A percentile compares a stretch with the other conserved stretches of the same genome.
Evolutionary conservation across 2,113 vertebrate genomes (phyloP).

Genomic region (Crotophaga sulcirostris): DNA sequence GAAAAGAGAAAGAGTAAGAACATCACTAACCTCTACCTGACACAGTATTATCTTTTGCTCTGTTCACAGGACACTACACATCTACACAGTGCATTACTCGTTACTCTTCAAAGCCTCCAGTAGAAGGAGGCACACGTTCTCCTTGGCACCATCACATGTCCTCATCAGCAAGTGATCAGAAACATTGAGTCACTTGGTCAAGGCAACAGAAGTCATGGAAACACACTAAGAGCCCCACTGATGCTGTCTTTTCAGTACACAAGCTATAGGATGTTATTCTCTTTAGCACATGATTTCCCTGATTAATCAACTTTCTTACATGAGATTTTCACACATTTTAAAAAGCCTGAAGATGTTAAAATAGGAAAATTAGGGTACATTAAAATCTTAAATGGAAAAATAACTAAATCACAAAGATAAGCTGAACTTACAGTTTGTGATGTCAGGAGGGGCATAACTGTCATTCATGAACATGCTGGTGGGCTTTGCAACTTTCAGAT

Average conservation of each 20-base stretch:
- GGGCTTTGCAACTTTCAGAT: conserved; percentile 96
- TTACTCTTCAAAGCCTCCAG: neutral
- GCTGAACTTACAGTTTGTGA: conserved; percentile 90
- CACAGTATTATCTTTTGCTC: neutral
- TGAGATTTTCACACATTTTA: neutral
- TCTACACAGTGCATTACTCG: neutral
- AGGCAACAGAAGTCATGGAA: neutral
- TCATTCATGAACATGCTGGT: conserved; percentile 96
- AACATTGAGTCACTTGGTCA: neutral
- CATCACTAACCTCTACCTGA: neutral
- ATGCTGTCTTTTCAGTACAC: neutral
- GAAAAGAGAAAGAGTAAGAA: neutral
- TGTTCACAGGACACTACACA: neutral
- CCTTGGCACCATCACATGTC: neutral
- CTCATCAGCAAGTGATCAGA: neutral
- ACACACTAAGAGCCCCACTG: neutral
- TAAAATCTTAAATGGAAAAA: neutral
- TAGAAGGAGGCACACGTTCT: neutral
- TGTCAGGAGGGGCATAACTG: conserved; percentile 88
- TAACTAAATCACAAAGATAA: neutral
- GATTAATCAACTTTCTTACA: neutral
- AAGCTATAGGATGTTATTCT: neutral
- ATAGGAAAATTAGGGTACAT: neutral
- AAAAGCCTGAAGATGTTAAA: neutral
- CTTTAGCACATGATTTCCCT: neutral